Evolutionary conservation across 2,113 vertebrate genomes (phyloP), one percentile per base, ranked within the genome.

Genomic region (Sula dactylatra): DNA sequence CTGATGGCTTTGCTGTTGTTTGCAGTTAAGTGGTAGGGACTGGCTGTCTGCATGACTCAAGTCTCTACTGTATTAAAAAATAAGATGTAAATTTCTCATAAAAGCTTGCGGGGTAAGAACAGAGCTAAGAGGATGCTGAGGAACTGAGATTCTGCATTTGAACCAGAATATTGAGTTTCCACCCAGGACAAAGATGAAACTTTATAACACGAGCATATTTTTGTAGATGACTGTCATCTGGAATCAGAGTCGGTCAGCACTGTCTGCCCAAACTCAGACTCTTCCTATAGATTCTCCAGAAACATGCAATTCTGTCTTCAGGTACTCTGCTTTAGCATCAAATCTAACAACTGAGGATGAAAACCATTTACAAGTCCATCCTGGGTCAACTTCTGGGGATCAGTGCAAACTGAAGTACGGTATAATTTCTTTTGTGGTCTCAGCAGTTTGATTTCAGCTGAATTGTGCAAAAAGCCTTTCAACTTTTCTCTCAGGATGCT

Each of bases 191-290:
- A 38, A 54, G 66, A 18, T 3, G 31, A 44, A 32, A 7, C 26
- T 3, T 6, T 4, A 0, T 2, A 38, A 38, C 12, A 8, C 0
- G 2, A 38, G 52, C 0, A 2, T 9, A 3, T 20, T 27, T 50
- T 22, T 20, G 66, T 3, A 50, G 72, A 13, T 14, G 29, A 45
- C 1, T 15, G n/a, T 6, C 17, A 11, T 2, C 24, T 6, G 59
- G 81, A 47, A n/a, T 9, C 54, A 5, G 25, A 16, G 34, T 40
- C 56, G 14, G n/a, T 3, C 50, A 42, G 58, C 32, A 4, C 55
- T 8, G 8, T 9, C 24, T 44, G 38, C 52, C 73, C 40, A 58
- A 32, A 13, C 55, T 47, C 62, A 26, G 34, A 11, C 38, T 31
- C 27, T 21, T 74, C 34, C 38, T 9, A 10, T 2, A 16, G 45